phyloP scores from a whole-genome alignment of 2,113 vertebrate genomes.

The Melanerpes aurifrons region DNA sequence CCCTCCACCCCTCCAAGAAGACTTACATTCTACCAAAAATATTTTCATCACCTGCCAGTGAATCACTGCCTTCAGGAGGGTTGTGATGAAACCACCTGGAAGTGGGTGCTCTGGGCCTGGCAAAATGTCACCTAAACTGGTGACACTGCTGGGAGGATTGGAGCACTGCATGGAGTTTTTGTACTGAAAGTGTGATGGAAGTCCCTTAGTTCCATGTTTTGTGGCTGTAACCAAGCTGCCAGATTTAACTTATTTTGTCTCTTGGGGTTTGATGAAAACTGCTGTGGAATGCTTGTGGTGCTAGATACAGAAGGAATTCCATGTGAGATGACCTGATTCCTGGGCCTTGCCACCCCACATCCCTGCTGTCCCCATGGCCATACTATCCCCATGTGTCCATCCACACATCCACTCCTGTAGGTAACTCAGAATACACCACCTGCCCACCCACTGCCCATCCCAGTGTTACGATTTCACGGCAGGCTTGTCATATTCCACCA shows the following conservation, averaged over 20 bases:
- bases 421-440: not conserved
- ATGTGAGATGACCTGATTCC: accelerated
- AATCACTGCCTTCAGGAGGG: accelerated
- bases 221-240: not conserved
- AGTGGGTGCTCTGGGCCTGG: not conserved
- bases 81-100: accelerated
- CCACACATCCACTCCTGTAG: not conserved
- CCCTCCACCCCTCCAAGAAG: not conserved
- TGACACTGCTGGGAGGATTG: accelerated
- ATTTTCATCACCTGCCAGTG: accelerated
- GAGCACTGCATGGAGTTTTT: not conserved
- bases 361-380: no score
- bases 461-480: not conserved
- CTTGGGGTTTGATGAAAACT: not conserved
- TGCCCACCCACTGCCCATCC: not conserved
- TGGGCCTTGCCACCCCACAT: not conserved
- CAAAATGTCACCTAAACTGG: not conserved
- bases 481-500: accelerated
- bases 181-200: not conserved
- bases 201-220: not conserved
- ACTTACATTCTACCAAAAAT: not conserved
- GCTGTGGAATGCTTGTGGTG: not conserved
- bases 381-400: not conserved
- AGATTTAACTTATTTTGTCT: not conserved
- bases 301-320: not conserved